These are phyloP conservation scores for Megalopta genalis DNA, from an alignment of 1,140 invertebrate species.

Conservation along the genomic window DNA sequence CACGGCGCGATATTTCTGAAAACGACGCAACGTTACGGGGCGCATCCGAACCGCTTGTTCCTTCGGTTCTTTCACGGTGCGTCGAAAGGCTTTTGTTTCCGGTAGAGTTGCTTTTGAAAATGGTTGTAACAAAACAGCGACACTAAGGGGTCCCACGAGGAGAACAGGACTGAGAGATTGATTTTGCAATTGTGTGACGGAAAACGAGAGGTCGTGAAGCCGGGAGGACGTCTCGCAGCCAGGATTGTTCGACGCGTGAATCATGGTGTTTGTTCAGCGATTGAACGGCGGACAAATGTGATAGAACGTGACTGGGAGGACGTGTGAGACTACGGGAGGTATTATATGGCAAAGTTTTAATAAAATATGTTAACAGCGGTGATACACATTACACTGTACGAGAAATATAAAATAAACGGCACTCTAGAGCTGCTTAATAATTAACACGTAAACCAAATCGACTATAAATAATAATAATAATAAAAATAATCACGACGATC, in stretches of 20 bases:
- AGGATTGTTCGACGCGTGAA: neutral
- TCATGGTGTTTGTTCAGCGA: neutral
- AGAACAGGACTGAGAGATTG: neutral
- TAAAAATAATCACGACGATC: constrained; percentile 51
- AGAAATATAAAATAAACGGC: constrained; percentile 68
- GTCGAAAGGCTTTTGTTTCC: neutral
- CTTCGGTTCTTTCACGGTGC: neutral
- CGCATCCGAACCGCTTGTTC: neutral
- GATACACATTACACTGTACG: constrained; percentile 63
- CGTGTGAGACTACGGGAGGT: constrained; percentile 51
- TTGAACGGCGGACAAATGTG: neutral
- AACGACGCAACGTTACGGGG: constrained; percentile 1
- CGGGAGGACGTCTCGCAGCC: neutral
- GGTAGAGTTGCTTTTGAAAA: neutral
- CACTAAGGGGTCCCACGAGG: neutral
- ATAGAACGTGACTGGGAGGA: neutral
- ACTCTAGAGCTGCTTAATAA: constrained; percentile 58
- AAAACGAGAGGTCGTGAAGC: neutral
- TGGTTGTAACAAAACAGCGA: neutral
- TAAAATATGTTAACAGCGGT: constrained; percentile 69
- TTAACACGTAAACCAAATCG: constrained; percentile 57
- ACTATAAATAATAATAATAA: constrained; percentile 58
- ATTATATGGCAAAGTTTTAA: constrained; percentile 73
- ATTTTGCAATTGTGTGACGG: neutral
- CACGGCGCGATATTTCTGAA: neutral